Base-by-base conservation (phyloP, 2,113 vertebrate species). In the Ovis aries region DNA sequence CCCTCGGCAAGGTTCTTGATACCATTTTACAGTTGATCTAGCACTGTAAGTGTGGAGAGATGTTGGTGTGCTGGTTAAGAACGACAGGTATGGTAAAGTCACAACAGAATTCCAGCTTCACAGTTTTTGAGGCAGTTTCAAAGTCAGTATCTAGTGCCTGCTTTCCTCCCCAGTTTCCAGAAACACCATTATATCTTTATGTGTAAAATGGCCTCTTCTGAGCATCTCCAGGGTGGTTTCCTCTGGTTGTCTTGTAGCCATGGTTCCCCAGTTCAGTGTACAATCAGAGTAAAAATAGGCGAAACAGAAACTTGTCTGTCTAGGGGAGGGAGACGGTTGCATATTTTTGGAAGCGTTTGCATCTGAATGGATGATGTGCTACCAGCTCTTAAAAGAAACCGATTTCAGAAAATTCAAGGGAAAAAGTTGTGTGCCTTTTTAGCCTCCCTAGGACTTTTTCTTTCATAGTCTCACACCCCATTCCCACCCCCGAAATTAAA, bases 241-340 rank as follows among this genome's bases (percentile, higher is more conserved):
- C 60, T 93, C 0, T 77, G 59, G 55, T 86, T 10, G 27, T n/a
- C 31, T 59, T 92, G n/a, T 11, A 88, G 50, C 87, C 2, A 0
- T 48, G 36, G 40, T 88, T 59, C 90, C 50, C 9, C 29, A 13
- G 36, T 71, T 95, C 15, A 71, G 10, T 81, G 23, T 71, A 33
- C 17, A n/a, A 31, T 91, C 3, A 11, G 45, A 31, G 2, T 89
- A 87, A 98, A 95, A 95, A 95, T 85, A 90, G 77, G 21, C 80
- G 48, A 1, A 62, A 67, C 33, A 92, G 92, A 71, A 96, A 95
- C 96, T 59, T 78, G 82, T 36, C 43, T 33, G 50, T 36, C 95
- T 93, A 33, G 33, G 82, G 10, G 82, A 23, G 40, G 50, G 50
- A 88, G 97, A 10, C 17, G 52, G 0, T 31, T 60, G 3, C 31